Conservation (phyloP, 2,888 invertebrate genomes). For the Drosophila flavopinicola region DNA sequence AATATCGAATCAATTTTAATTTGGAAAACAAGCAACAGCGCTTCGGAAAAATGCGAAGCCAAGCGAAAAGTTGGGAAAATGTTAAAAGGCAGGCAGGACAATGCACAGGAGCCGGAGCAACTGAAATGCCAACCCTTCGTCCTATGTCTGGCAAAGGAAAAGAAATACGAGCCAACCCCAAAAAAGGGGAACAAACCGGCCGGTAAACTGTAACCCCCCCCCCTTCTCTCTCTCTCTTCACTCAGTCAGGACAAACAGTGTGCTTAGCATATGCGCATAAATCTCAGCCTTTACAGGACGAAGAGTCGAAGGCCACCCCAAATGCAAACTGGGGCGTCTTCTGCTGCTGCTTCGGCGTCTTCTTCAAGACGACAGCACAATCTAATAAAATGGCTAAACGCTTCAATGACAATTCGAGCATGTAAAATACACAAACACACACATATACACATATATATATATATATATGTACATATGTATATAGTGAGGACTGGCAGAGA, state of each 20-base stretch:
- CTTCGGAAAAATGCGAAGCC: conserved; percentile 63
- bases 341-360: conserved; percentile 18
- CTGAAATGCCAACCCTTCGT: conserved; percentile 56
- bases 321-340: conserved; percentile 60
- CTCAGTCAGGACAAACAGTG: conserved; percentile 46
- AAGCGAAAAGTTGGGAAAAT: conserved; percentile 51
- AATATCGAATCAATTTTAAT: conserved; percentile 81
- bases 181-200: conserved; percentile 32
- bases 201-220: conserved; percentile 7
- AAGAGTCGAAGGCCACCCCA: conserved; percentile 25
- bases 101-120: conserved; percentile 29
- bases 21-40: conserved; percentile 72
- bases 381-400: conserved; percentile 83
- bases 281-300: conserved; percentile 59
- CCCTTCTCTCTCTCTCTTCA: not conserved
- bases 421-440: conserved; percentile 64
- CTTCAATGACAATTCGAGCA: conserved; percentile 82
- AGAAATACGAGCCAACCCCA: conserved; percentile 56
- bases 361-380: conserved; percentile 72
- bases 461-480: not conserved
- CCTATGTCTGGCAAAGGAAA: conserved; percentile 9
- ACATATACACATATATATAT: not conserved
- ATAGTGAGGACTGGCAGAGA: conserved; percentile 17
- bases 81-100: conserved; percentile 25
- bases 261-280: conserved; percentile 82